Conservation (phyloP, 2,888 invertebrate genomes). For the Flexamia atlantica region DNA sequence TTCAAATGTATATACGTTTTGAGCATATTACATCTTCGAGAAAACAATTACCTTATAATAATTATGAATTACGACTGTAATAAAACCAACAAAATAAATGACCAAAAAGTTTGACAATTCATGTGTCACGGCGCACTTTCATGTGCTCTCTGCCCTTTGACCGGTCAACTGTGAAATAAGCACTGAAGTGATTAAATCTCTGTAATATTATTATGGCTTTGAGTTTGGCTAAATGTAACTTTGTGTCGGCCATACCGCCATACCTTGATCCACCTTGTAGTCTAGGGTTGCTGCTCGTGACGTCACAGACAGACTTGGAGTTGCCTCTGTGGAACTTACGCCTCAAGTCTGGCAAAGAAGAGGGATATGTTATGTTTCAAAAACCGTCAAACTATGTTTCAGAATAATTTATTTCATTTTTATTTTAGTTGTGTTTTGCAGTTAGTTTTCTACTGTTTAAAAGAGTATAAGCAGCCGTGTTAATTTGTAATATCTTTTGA, state of each 20-base stretch:
- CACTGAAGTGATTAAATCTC: slow-evolving; percentile 59
- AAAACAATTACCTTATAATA: not conserved
- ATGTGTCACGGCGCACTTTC: not conserved
- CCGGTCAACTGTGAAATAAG: slow-evolving; percentile 52
- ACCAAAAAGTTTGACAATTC: not conserved
- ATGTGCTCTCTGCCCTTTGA: slow-evolving; percentile 56
- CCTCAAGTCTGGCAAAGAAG: not conserved
- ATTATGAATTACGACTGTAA: not conserved
- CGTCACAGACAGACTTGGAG: slow-evolving; percentile 12
- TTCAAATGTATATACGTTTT: too few species aligned
- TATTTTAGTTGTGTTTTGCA: too few species aligned
- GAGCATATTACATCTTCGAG: too few species aligned
- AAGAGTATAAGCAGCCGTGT: too few species aligned
- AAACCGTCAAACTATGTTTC: too few species aligned
- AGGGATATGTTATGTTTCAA: too few species aligned
- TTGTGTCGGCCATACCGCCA: too few species aligned
- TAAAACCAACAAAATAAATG: not conserved
- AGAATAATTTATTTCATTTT: too few species aligned
- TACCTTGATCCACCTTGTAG: slow-evolving; percentile 3
- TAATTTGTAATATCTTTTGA: too few species aligned
- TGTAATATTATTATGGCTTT: slow-evolving; percentile 50
- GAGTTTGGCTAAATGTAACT: too few species aligned
- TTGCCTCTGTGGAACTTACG: not conserved
- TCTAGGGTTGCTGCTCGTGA: not conserved
- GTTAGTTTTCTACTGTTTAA: too few species aligned